These are phyloP conservation scores for Gambelia wislizenii DNA, from an alignment of 2,797 vertebrate genomes.

Conservation along the genomic window DNA sequence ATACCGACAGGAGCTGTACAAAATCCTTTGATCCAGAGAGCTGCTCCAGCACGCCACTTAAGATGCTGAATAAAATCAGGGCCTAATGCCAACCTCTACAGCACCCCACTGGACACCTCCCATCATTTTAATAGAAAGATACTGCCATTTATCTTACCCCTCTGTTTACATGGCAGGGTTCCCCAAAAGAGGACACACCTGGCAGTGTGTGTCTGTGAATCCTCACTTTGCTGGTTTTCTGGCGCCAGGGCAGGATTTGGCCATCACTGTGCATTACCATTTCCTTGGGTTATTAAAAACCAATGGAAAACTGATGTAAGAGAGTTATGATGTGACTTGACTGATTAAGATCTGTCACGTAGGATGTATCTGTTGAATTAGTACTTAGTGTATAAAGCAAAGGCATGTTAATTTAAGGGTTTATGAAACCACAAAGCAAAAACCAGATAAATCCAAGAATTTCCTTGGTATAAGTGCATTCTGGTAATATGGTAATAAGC, in stretches of 20 bases:
- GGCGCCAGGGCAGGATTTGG: background rate
- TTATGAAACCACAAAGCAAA: background rate
- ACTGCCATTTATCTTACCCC: accelerated
- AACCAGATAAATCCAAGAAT: background rate
- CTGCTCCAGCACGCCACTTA: background rate
- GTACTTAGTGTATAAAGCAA: background rate
- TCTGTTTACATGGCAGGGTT: background rate
- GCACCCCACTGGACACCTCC: background rate
- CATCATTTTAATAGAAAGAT: background rate
- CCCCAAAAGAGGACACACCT: background rate
- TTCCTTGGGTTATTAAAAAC: background rate
- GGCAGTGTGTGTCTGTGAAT: background rate
- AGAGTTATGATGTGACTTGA: background rate
- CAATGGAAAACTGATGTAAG: background rate
- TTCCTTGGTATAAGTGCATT: background rate
- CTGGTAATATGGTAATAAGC: background rate
- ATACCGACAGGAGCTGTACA: background rate
- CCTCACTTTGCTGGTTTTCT: background rate
- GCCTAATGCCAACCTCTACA: background rate
- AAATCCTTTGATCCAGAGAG: slow-evolving; percentile 10
- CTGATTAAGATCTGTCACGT: slow-evolving; percentile 19
- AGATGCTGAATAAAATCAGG: background rate
- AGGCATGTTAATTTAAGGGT: background rate
- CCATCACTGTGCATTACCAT: background rate
- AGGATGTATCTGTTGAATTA: background rate